Base-by-base conservation (phyloP, 2,113 vertebrate genomes). In the Lepus europaeus region DNA sequence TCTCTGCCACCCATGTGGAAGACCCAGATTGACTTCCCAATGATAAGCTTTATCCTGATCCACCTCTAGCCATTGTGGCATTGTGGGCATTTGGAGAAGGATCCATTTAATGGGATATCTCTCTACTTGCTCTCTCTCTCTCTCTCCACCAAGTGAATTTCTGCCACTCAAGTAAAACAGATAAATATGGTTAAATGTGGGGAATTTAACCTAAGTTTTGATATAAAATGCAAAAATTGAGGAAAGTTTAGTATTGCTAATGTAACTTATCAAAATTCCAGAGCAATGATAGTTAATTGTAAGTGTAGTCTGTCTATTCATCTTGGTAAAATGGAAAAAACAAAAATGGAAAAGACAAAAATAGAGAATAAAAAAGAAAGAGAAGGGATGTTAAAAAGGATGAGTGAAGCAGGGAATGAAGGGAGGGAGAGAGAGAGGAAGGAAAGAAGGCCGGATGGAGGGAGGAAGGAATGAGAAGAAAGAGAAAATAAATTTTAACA, bases 381-480 rank as follows among this genome's bases (percentile, higher is more conserved):
- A 13, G 5, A 56, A 64, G 5, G 20, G 51, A 31, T 1, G 1
- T 36, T 4, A n/a, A 2, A 27, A 63, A 17, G 1, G 49, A 14
- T 39, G 27, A 31, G 36, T 17, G 8, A 73, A 5, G 16, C 6
- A 51, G 56, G 22, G 14, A 25, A 25, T 29, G 68, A 51, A 79
- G 59, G 49, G n/a, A 45, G 23, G n/a, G 51, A 70, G 4, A 10
- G 19, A 33, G 6, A 3, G 19, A 33, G 11, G 19, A 9, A n/a
- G 10, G 49, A 20, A 33, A 10, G 22, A 5, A 17, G 25, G 39
- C 33, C 6, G 33, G 17, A 79, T 53, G 51, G 9, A 20, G 49
- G 9, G 5, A 3, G 6, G 5, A 3, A 61, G 29, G 22, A 74
- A 83, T 22, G 25, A n/a, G 16, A 56, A 9, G 56, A 49, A 72